These are phyloP conservation scores for Archips xylosteana DNA, from an alignment of 2,888 invertebrate genomes.

Conservation along the genomic window DNA sequence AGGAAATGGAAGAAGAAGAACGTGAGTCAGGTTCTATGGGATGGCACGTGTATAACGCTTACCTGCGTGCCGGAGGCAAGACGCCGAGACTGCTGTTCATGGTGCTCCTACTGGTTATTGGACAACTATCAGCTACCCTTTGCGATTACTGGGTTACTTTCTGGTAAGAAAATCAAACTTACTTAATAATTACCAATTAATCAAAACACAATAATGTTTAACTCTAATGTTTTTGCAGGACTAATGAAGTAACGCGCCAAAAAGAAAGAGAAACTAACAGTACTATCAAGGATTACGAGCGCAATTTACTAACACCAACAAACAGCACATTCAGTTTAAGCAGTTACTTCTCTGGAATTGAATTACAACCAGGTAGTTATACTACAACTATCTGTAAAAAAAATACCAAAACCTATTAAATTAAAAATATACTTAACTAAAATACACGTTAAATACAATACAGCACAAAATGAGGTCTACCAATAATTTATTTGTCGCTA, in stretches of 20 bases:
- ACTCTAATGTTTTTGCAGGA: constrained; percentile 59
- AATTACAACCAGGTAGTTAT: constrained; percentile 61
- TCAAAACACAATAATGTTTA: background rate
- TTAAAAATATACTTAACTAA: too few species aligned
- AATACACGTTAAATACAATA: too few species aligned
- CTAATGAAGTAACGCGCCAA: constrained; percentile 77
- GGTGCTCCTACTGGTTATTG: constrained; percentile 84
- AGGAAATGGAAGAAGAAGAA: constrained; percentile 87
- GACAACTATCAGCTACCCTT: constrained; percentile 88
- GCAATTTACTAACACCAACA: constrained; percentile 52
- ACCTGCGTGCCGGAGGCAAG: constrained; percentile 86
- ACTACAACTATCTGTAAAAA: too few species aligned
- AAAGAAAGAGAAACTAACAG: constrained; percentile 73
- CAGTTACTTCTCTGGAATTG: constrained; percentile 73
- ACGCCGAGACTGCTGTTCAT: constrained; percentile 81
- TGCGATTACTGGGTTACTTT: constrained; percentile 92
- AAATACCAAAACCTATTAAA: too few species aligned
- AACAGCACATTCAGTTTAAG: constrained; percentile 68
- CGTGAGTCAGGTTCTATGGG: constrained; percentile 88
- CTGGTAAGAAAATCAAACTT: constrained; percentile 81
- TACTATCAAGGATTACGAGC: constrained; percentile 66
- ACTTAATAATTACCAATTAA: background rate
- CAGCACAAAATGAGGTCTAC: too few species aligned
- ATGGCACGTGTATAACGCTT: constrained; percentile 87
- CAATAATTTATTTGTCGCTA: too few species aligned